Percentiles rank a stretch among this genome's conserved stretches.
These are phyloP conservation scores for Plutomurus gul DNA, from an alignment of 1,140 invertebrate species.

Conservation along the genomic window DNA sequence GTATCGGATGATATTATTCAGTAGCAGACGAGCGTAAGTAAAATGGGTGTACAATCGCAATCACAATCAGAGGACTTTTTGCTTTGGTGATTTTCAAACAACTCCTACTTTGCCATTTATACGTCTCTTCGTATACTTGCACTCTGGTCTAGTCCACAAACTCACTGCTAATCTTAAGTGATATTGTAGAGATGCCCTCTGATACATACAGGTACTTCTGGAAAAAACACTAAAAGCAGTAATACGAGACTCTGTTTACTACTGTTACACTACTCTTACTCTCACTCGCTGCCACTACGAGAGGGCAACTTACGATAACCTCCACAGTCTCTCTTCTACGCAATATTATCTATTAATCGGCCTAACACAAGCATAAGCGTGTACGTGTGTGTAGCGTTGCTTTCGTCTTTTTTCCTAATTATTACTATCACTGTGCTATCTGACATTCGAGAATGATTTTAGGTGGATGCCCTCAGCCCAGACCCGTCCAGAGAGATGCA, in stretches of 20 bases:
- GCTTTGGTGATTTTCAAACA: background rate
- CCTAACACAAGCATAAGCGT: background rate
- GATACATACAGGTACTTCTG: too few relatives aligned
- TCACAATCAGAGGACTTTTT: conserved; percentile 24
- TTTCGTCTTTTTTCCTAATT: background rate
- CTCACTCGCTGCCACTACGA: too few relatives aligned
- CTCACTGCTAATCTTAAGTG: too few relatives aligned
- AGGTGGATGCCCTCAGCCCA: conserved; percentile 19
- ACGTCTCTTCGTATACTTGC: background rate
- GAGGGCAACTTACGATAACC: too few relatives aligned
- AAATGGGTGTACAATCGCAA: conserved; percentile 4
- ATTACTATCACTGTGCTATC: conserved; percentile 3
- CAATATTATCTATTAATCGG: background rate
- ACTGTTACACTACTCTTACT: too few relatives aligned
- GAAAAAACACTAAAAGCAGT: too few relatives aligned
- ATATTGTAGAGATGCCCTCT: too few relatives aligned
- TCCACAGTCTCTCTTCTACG: too few relatives aligned
- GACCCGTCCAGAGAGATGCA: too few relatives aligned
- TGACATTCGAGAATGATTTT: conserved; percentile 22
- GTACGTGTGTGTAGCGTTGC: conserved; percentile 1
- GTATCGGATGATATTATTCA: too few relatives aligned
- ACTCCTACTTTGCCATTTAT: background rate
- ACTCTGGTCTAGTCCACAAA: background rate
- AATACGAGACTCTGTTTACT: too few relatives aligned
- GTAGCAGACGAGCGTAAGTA: background rate